These are phyloP conservation scores for Cephus pulcher DNA, from an alignment of 2,888 invertebrate species.

Conservation along the genomic window DNA sequence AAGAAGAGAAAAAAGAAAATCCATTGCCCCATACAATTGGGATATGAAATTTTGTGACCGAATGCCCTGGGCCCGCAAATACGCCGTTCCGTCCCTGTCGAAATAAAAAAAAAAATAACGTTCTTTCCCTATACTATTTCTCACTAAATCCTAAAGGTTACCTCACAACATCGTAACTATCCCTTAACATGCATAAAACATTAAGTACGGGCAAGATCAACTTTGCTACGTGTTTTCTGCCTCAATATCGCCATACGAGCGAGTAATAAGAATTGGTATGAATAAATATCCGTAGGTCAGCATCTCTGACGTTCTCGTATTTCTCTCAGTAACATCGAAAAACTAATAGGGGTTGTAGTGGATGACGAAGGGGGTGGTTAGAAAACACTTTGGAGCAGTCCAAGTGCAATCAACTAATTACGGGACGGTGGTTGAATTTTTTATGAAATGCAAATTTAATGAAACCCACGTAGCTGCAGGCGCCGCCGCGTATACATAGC, in stretches of 20 bases:
- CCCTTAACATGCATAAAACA: not conserved
- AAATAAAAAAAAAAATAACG: not conserved
- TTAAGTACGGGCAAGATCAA: not conserved
- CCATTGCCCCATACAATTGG: not conserved
- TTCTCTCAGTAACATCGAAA: not conserved
- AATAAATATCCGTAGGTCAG: not conserved
- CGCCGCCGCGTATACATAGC: not conserved
- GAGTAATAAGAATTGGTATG: not conserved
- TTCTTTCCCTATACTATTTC: not conserved
- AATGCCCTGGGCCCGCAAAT: not conserved
- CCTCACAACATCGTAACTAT: not conserved
- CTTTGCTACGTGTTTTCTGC: not conserved
- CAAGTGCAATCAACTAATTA: not conserved
- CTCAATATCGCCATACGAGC: not conserved
- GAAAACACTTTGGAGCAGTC: not conserved
- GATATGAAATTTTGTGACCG: not conserved
- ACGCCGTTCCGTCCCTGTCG: not conserved
- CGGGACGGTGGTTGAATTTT: not conserved
- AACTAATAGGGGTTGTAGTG: not conserved
- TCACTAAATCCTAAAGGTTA: not conserved
- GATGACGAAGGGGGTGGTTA: not conserved
- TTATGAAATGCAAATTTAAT: not conserved
- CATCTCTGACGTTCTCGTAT: not conserved
- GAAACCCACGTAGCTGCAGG: not conserved
- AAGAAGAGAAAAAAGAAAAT: constrained; percentile 22